Percentiles rank a stretch among this genome's conserved stretches.
phyloP scores from a whole-genome alignment of 2,888 invertebrate genomes.

The Polia nebulosa region DNA sequence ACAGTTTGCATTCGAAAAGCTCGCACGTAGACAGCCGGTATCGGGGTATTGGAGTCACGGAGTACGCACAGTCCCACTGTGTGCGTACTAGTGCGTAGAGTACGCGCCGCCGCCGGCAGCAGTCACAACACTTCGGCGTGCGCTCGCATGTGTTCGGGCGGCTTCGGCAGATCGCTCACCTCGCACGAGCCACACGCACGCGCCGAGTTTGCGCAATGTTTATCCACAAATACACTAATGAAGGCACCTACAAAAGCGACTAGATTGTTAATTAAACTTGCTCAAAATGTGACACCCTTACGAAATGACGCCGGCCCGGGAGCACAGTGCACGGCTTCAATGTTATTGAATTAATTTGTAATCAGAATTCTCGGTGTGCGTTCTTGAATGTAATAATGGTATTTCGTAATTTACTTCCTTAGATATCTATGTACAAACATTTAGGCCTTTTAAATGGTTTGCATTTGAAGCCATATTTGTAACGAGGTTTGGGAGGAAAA shows the following conservation, averaged over 20 bases:
- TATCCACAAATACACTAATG: slow-evolving; percentile 91
- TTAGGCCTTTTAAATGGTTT: slow-evolving; percentile 67
- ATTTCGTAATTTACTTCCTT: slow-evolving; percentile 75
- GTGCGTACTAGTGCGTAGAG: too few relatives aligned
- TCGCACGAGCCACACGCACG: slow-evolving; percentile 77
- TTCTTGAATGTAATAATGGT: slow-evolving; percentile 86
- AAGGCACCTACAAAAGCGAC: slow-evolving; percentile 91
- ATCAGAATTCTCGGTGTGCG: slow-evolving; percentile 89
- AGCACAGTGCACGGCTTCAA: slow-evolving; percentile 89
- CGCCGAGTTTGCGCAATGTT: slow-evolving; percentile 87
- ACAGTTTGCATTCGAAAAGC: slow-evolving; percentile 89
- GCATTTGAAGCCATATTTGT: slow-evolving; percentile 22
- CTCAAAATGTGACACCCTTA: slow-evolving; percentile 91
- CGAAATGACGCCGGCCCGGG: slow-evolving; percentile 87
- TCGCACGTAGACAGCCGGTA: slow-evolving; percentile 83
- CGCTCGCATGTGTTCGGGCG: slow-evolving; percentile 74
- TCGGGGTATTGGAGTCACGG: slow-evolving; percentile 81
- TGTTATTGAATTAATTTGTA: slow-evolving; percentile 90
- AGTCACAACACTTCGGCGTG: slow-evolving; percentile 72
- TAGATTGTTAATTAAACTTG: slow-evolving; percentile 91
- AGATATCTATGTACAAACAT: slow-evolving; percentile 67
- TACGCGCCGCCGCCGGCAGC: slow-evolving; percentile 61
- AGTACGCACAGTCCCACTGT: too few relatives aligned
- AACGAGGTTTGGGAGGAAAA: slow-evolving; percentile 3
- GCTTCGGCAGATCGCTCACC: slow-evolving; percentile 59